Percentiles rank a stretch among this genome's conserved stretches.
phyloP scores from a whole-genome alignment of 2,113 vertebrate species.

The Physeter macrocephalus region DNA sequence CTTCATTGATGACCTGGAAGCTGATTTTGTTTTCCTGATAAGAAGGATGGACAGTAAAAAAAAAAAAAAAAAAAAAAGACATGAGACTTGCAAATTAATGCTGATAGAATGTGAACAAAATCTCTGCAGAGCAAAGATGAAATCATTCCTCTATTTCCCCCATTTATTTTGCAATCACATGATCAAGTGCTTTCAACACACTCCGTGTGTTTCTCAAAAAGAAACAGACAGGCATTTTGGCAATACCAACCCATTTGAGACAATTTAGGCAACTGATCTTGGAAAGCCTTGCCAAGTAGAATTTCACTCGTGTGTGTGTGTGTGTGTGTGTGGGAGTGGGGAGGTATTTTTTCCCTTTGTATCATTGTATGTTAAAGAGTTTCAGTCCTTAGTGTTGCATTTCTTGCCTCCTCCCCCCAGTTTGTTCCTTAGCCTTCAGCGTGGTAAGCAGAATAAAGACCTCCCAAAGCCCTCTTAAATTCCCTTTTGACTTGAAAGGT shows the following conservation, averaged over 20 bases:
- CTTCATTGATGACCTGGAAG: not conserved
- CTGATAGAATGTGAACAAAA: not conserved
- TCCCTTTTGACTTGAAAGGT: too few relatives aligned
- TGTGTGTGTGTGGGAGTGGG: not conserved
- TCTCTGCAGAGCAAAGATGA: not conserved
- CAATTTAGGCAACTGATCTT: not conserved
- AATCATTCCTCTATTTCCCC: not conserved
- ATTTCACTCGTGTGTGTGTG: not conserved
- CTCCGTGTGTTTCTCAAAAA: not conserved
- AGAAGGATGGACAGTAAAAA: not conserved
- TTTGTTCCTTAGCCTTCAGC: not conserved
- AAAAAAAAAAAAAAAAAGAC: not conserved
- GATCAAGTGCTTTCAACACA: not conserved
- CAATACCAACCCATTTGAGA: not conserved
- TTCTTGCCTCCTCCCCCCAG: not conserved
- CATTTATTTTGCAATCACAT: not conserved
- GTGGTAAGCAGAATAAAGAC: not conserved
- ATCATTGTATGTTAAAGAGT: not conserved
- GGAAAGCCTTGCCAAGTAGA: not conserved
- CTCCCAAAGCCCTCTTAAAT: not conserved
- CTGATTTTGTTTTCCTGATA: not conserved
- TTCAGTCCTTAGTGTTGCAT: not conserved
- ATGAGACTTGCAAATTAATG: not conserved
- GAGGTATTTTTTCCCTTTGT: not conserved
- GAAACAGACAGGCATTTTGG: not conserved